Evolutionary conservation across 2,888 invertebrate species (phyloP), one percentile per base, ranked within the genome.

Genomic region (Papilio demoleus): DNA sequence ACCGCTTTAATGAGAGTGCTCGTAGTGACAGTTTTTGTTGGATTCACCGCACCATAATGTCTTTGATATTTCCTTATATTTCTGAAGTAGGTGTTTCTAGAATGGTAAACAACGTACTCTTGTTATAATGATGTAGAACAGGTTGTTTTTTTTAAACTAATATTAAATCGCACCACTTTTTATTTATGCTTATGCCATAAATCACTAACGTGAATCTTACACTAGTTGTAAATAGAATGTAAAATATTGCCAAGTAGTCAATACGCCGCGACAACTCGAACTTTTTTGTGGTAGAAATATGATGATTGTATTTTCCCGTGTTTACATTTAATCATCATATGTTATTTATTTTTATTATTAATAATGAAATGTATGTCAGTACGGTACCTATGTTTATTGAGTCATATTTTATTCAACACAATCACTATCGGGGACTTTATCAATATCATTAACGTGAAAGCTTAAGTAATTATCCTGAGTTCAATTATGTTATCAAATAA

Each of bases 1-100:
- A 81, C 80, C 81, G 82, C 81, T 81, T 78, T 81, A 79, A 77
- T 72, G 75, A 72, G 58, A 76, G 70, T 63, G 72, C 70, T 68
- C 70, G 71, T 72, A 70, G 74, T 76, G 79, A 76, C 60, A 73
- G 79, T 80, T 84, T 81, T 79, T 83, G 79, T 71, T 71, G 68
- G 53, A 42, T 40, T 50, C 47, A 53, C 38, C 59, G 17, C 40
- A 36, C n/a, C 45, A 22, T 17, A 66, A 36, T 12, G n/a, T n/a
- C n/a, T 56, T 56, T 56, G 17, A 56, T 17, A 8, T 56, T 56
- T 53, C 27, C 24, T 24, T 31, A 56, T 31, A 31, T 17, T 8
- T 31, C 17, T 17, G 9, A 17, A 50, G 8, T 31, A 17, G 31
- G 17, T 53, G 31, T 31, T 31, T 56, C 31, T 12, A 31, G 31